phyloP scores from a whole-genome alignment of 2,797 vertebrate species.

The Sebastes melanostomus region DNA sequence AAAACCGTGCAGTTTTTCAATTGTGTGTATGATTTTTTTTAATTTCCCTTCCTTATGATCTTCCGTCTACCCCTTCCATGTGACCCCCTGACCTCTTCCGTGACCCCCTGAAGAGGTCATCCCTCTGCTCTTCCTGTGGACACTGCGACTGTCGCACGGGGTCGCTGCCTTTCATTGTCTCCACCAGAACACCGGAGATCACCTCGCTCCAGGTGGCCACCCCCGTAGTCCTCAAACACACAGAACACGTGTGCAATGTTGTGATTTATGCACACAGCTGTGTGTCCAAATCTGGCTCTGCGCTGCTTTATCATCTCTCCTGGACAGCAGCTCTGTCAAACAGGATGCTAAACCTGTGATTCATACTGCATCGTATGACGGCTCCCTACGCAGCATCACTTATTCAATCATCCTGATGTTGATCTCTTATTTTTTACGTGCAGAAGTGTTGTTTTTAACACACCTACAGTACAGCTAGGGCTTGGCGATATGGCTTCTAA shows the following conservation, averaged over 20 bases:
- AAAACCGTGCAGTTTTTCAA: background rate
- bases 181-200: constrained; percentile 24
- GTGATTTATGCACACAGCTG: constrained; percentile 20
- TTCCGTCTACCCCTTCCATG: background rate
- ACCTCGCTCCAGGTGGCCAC: constrained; percentile 49
- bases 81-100: constrained; percentile 18
- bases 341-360: background rate
- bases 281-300: background rate
- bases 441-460: background rate
- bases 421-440: background rate
- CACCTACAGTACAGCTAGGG: background rate
- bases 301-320: constrained; percentile 5
- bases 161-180: constrained; percentile 60
- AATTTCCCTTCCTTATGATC: constrained; percentile 13
- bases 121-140: constrained; percentile 47
- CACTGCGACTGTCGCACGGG: constrained; percentile 15
- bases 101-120: constrained; percentile 13
- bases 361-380: background rate
- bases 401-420: background rate
- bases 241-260: background rate
- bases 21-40: background rate
- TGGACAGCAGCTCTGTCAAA: constrained; percentile 15
- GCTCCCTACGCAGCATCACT: background rate
- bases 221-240: background rate
- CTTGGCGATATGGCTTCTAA: too few relatives aligned